phyloP scores from a whole-genome alignment of 2,888 invertebrate genomes.

The Ecliptopera silaceata region DNA sequence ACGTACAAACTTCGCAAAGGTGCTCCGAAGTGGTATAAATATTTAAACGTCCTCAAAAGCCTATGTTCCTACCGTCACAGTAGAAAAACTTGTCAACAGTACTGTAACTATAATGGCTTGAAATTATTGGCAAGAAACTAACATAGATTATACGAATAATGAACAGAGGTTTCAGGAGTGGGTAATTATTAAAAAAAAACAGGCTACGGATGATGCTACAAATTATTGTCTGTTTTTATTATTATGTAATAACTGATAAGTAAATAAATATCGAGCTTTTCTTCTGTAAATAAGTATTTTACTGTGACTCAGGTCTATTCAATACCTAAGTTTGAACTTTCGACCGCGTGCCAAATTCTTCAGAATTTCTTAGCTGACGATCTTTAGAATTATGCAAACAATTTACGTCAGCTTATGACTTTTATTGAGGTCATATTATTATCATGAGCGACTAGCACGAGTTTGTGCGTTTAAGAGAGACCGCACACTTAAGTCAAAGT shows the following conservation, averaged over 20 bases:
- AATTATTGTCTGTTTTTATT: no score
- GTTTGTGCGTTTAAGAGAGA: not conserved
- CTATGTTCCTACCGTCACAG: constrained; percentile 9
- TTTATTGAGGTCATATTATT: constrained; percentile 7
- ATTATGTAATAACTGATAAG: no score
- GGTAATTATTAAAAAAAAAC: no score
- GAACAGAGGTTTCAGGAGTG: no score
- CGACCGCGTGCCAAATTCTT: constrained; percentile 30
- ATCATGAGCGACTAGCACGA: not conserved
- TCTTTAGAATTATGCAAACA: constrained; percentile 20
- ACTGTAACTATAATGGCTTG: not conserved
- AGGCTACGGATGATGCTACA: no score
- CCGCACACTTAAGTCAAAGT: no score
- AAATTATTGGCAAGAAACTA: no score
- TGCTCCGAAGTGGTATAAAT: constrained; percentile 31
- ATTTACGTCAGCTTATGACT: constrained; percentile 10
- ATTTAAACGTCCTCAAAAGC: constrained; percentile 31
- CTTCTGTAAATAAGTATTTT: not conserved
- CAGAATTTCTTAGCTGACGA: constrained; percentile 28
- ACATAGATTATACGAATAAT: no score
- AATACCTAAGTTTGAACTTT: constrained; percentile 26
- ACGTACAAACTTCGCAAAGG: constrained; percentile 30
- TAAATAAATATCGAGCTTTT: not conserved
- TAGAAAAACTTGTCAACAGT: not conserved
- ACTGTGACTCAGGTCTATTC: constrained; percentile 5